Conservation (phyloP, 2,797 vertebrate genomes). For the Clarias fuscus region DNA sequence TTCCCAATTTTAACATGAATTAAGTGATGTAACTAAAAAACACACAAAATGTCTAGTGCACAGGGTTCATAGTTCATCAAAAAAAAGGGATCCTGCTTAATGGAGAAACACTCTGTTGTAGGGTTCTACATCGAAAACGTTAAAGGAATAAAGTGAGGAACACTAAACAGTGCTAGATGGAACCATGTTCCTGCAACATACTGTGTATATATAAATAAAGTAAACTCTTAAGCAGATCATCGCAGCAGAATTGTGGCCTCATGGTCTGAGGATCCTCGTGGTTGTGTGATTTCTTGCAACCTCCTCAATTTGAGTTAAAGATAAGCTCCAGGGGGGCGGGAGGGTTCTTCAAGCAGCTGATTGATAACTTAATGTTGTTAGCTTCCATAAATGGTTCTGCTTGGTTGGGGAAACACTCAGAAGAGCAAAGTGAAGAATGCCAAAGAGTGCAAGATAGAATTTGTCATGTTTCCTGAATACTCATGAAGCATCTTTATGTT, state of each 20-base stretch:
- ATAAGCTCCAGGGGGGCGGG: neutral
- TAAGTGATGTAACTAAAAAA: neutral
- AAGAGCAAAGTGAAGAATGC: neutral
- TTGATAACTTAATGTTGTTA: neutral
- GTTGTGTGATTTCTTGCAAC: conserved; percentile 39
- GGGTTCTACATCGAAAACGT: neutral
- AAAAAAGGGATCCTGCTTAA: neutral
- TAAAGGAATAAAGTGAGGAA: neutral
- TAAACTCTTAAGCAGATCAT: neutral
- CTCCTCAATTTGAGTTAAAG: neutral
- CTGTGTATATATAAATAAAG: too few species aligned
- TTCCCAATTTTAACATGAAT: neutral
- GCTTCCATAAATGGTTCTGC: neutral
- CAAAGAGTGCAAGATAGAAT: neutral
- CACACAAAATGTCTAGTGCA: neutral
- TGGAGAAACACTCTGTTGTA: neutral
- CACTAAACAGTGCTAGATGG: neutral
- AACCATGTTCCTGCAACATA: neutral
- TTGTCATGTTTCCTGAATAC: neutral
- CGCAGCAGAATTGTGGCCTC: neutral
- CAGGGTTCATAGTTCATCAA: neutral
- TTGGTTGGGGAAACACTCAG: neutral
- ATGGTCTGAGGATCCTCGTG: conserved; percentile 41
- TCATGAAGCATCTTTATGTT: neutral
- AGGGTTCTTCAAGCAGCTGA: neutral